Evolutionary conservation across 1,140 invertebrate species (phyloP), one percentile per base, ranked within the genome.

Genomic region (Saccostrea echinata): DNA sequence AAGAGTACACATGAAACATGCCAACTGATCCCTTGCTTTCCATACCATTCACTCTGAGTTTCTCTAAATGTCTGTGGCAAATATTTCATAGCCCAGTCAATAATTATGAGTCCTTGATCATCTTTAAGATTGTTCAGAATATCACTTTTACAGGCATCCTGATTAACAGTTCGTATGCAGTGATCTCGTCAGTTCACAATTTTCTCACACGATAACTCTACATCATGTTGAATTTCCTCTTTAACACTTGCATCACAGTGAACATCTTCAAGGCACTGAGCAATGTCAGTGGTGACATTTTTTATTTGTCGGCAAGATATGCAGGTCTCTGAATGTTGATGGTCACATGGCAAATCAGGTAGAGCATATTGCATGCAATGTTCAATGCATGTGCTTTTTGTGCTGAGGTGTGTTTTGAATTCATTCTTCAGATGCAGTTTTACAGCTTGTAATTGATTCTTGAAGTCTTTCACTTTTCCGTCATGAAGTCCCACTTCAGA

Each of bases 121-220:
- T 57, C 35, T 27, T n/a, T 6, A 53, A 55, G 43, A 24, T 55
- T 21, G 57, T 64, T 64, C 57, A 84, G 53, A 30, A 84, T 24
- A 84, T 84, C 83, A n/a, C 13, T 30, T n/a, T 30, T 52, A 30
- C 33, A 35, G 12, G 18, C 12, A 33, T 88, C 86, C 52, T 88
- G 82, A 43, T 88, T 88, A 13, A 84, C 24, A 30, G 82, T 76
- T 76, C 86, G 64, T 16, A 88, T 18, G 27, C 83, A 84, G n/a
- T 88, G 86, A 18, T 33, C 16, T 53, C 43, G 35, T 1, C 52
- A 84, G 43, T 84, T 52, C 53, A 51, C 27, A n/a, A 84, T 51
- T 84, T 52, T 84, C 33, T 55, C 52, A 51, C n/a, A 55, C 16
- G 82, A 84, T 53, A 53, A 30, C 16, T 84, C 82, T 30, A 84